phyloP scores from a whole-genome alignment of 2,888 invertebrate species.

The Folsomia manolachei region DNA sequence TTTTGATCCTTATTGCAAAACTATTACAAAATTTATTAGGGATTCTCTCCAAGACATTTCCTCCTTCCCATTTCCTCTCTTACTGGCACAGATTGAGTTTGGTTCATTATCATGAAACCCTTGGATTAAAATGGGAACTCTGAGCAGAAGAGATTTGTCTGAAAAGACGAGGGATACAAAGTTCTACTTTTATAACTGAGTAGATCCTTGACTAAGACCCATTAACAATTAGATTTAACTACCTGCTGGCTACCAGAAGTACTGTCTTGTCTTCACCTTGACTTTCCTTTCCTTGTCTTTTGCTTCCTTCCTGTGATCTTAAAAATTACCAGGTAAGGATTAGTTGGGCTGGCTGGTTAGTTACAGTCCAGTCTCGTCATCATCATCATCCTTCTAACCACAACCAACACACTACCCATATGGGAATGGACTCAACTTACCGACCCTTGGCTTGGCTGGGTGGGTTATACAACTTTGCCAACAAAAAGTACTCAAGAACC shows the following conservation, averaged over 20 bases:
- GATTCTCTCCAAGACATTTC: no score
- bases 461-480: neutral
- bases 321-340: neutral
- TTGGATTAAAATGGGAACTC: no score
- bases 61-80: no score
- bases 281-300: constrained; percentile 37
- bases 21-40: no score
- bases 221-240: constrained; percentile 31
- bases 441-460: neutral
- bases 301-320: constrained; percentile 32
- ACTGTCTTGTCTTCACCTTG: constrained; percentile 22
- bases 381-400: constrained; percentile 3
- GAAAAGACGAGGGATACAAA: no score
- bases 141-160: no score
- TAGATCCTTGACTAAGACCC: constrained; percentile 17
- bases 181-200: no score
- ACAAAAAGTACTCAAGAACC: constrained; percentile 6
- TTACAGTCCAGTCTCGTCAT: constrained; percentile 1
- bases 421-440: no score
- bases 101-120: no score
- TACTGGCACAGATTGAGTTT: no score
- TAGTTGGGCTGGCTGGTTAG: neutral
- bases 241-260: constrained; percentile 10
- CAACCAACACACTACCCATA: constrained; percentile 8
- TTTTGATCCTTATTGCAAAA: no score